A percentile compares a stretch with the other conserved stretches of the same genome.
Conservation (phyloP, 2,113 vertebrate genomes). For the Coturnix japonica region DNA sequence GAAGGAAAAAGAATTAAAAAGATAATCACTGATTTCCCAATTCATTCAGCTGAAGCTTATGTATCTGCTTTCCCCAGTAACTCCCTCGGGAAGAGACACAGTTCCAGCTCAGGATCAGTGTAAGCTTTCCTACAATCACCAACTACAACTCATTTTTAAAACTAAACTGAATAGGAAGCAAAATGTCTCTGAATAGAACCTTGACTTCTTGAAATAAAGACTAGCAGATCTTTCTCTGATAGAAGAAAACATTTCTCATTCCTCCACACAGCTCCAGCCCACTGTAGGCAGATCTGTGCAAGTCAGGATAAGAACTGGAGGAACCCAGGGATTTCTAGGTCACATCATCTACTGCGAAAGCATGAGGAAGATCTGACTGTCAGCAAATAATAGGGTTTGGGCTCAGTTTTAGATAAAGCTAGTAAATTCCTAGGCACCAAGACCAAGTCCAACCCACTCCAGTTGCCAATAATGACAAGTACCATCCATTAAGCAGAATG, state of each 20-base stretch:
- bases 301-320: not conserved
- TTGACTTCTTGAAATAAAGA: not conserved
- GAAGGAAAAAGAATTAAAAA: not conserved
- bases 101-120: not conserved
- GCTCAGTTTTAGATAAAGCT: not conserved
- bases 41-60: not conserved
- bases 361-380: not conserved
- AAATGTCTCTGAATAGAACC: not conserved
- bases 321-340: not conserved
- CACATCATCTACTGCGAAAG: not conserved
- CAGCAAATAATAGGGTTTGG: not conserved
- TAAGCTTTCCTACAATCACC: not conserved
- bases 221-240: not conserved
- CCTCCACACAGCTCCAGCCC: not conserved
- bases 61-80: not conserved
- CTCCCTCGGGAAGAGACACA: not conserved
- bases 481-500: not conserved
- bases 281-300: not conserved
- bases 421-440: not conserved
- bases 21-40: not conserved
- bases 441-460: not conserved
- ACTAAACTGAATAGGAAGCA: not conserved
- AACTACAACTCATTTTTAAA: not conserved
- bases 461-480: not conserved
- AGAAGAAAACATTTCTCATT: not conserved